Evolutionary conservation across 1,140 invertebrate species (phyloP), one percentile per base, ranked within the genome.

Genomic region (Aphaenogaster floridana): DNA sequence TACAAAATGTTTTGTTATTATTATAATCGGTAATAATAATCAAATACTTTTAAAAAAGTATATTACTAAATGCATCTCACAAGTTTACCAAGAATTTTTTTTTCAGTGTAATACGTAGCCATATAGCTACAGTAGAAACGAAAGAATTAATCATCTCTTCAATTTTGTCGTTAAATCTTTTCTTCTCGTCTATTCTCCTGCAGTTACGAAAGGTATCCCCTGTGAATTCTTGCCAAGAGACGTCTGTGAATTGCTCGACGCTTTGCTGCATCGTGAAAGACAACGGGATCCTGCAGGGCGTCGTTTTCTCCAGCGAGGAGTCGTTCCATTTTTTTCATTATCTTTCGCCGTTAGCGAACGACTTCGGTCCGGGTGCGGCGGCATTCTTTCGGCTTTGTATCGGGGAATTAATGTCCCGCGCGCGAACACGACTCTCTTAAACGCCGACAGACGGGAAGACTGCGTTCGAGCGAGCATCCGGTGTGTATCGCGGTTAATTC

Each of bases 361-460:
- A 52, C 52, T 17, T 79, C 15, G 13, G 45, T 48, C 48, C 28
- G 57, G 13, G 63, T 17, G 57, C 74, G 59, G 39, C 71, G 48
- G 28, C 39, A 81, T 72, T 86, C 76, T 81, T 63, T 81, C 63
- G 15, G 4, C 28, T 42, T 17, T 2, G 34, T 61, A 36, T 80
- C 76, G 42, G 28, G 28, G 28, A 90, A 90, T 90, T 90, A 90
- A 87, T 89, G 76, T 87, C 57, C 61, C 21, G 36, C 57, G 42
- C 64, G 57, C 81, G 72, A 54, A 59, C 28, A 36, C 87, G 68
- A 50, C 48, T 89, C 63, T 89, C 71, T 89, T 57, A 84, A 72
- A 61, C 34, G 50, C 21, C 71, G 80, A 72, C 52, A 48, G 42
- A 21, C 42, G 9, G 11, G 54, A 59, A 54, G 79, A 61, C 39